These are phyloP conservation scores for Calidris pugnax DNA, from an alignment of 2,113 vertebrate genomes.

Conservation along the genomic window DNA sequence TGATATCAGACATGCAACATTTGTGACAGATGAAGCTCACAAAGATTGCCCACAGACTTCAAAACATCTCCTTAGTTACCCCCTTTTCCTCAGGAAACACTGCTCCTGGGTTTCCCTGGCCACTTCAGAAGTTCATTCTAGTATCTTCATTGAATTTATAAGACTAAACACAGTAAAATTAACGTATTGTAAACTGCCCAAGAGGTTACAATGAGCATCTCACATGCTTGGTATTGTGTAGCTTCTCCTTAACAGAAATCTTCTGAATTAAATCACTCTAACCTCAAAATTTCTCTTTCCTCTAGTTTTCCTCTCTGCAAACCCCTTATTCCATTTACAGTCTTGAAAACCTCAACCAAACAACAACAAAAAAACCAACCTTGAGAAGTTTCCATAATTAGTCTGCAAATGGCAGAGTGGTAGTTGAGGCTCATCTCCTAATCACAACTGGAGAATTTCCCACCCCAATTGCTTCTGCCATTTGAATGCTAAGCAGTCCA, in stretches of 20 bases:
- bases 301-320: not conserved
- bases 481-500: not conserved
- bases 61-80: not conserved
- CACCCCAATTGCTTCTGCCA: not conserved
- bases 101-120: slow-evolving; percentile 3
- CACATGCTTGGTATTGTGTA: not conserved
- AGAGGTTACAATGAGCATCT: not conserved
- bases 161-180: not conserved
- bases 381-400: not conserved
- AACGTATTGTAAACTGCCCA: not conserved
- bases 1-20: slow-evolving; percentile 37
- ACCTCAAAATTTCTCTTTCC: not conserved
- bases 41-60: slow-evolving; percentile 58
- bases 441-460: not conserved
- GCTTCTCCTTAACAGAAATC: not conserved
- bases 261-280: not conserved
- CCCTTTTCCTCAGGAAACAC: not conserved
- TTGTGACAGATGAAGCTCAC: slow-evolving; percentile 58
- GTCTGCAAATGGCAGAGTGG: not conserved
- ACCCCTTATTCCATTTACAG: not conserved
- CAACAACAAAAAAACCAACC: not conserved
- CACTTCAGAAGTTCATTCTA: slow-evolving; percentile 14
- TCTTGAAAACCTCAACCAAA: rapidly evolving
- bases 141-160: slow-evolving; percentile 15
- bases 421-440: not conserved